Conservation (phyloP, 2,888 invertebrate species). For the Rhagium mordax region DNA sequence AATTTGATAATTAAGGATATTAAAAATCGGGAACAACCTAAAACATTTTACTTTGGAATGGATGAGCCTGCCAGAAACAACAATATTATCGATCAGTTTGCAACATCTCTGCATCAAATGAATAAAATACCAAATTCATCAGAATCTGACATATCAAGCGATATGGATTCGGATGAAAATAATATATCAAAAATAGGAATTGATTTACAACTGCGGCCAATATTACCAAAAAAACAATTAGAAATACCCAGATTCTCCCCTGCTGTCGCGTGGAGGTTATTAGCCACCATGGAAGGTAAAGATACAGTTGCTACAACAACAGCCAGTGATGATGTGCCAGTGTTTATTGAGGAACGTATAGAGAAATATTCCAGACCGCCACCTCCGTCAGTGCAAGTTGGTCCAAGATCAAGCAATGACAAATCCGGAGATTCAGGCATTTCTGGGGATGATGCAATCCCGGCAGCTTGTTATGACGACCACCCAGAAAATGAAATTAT, state of each 20-base stretch:
- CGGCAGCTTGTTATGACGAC: constrained; percentile 73
- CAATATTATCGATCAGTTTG: constrained; percentile 52
- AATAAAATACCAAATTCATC: constrained; percentile 67
- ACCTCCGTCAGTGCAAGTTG: constrained; percentile 71
- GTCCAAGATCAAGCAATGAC: constrained; percentile 73
- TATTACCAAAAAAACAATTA: constrained; percentile 83
- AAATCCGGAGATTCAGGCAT: constrained; percentile 90
- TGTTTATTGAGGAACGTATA: constrained; percentile 73
- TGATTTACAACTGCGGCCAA: constrained; percentile 82
- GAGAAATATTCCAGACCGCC: constrained; percentile 72
- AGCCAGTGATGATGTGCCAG: constrained; percentile 63
- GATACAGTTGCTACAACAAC: constrained; percentile 44
- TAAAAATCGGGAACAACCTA: constrained; percentile 66
- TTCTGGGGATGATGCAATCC: constrained; percentile 80
- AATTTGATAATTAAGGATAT: constrained; percentile 64
- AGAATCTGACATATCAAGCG: constrained; percentile 75
- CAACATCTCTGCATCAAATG: constrained; percentile 52
- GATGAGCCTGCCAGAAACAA: constrained; percentile 67
- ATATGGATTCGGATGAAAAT: constrained; percentile 67
- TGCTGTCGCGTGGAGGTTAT: constrained; percentile 85
- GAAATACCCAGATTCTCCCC: constrained; percentile 88
- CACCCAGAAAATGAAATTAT: constrained; percentile 44
- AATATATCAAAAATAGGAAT: constrained; percentile 73
- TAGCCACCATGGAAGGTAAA: constrained; percentile 76
- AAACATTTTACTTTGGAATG: constrained; percentile 88